A percentile compares a stretch with the other conserved stretches of the same genome.
Evolutionary conservation across 2,113 vertebrate genomes (phyloP).

Genomic region (Pelobates fuscus): DNA sequence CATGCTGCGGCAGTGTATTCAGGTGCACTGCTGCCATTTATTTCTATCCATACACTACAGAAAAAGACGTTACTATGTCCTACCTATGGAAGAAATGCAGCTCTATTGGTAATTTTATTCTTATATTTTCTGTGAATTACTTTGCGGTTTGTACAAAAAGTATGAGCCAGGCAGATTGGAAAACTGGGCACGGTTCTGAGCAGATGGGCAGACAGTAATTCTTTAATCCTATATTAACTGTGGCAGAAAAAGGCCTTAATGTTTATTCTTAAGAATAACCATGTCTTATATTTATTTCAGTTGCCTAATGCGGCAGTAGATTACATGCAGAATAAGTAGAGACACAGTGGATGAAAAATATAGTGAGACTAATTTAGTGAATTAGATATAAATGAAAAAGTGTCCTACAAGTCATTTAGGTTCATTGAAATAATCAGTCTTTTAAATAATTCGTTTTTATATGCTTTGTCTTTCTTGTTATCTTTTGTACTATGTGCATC

Average conservation of each 20-base stretch:
- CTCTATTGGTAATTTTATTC: constrained; percentile 61
- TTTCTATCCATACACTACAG: constrained; percentile 35
- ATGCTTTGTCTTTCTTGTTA: too few species aligned
- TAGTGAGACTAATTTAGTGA: too few species aligned
- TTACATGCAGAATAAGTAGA: background rate
- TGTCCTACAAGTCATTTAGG: too few species aligned
- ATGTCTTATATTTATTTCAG: background rate
- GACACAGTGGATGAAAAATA: background rate
- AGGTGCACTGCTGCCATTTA: constrained; percentile 28
- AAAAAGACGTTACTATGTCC: constrained; percentile 47
- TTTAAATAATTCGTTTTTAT: too few species aligned
- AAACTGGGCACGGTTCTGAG: background rate
- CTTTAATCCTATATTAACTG: constrained; percentile 48
- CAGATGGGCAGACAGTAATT: constrained; percentile 49
- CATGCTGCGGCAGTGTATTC: constrained; percentile 56
- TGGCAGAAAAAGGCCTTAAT: background rate
- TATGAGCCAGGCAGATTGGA: constrained; percentile 1
- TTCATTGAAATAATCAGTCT: too few species aligned
- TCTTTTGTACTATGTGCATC: too few species aligned
- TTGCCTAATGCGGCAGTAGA: background rate
- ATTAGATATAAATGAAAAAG: too few species aligned
- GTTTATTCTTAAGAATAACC: background rate
- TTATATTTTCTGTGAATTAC: constrained; percentile 26
- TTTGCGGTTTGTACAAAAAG: background rate
- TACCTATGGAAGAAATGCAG: constrained; percentile 54